Evolutionary conservation across 1,140 invertebrate species (phyloP).

Genomic region (Bombus confusus): DNA sequence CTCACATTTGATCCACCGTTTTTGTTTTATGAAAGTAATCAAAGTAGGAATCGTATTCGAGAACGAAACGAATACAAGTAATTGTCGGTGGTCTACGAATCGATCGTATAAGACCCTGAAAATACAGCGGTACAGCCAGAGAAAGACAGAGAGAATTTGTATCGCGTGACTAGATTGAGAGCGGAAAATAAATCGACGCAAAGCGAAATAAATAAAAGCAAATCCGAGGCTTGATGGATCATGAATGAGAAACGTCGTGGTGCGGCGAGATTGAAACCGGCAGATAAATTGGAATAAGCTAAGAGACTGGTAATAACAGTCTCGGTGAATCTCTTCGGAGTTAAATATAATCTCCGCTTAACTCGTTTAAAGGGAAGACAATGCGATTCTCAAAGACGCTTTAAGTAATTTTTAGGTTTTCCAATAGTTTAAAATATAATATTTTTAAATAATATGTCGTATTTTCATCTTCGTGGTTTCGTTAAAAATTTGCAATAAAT

Average conservation of each 20-base stretch:
- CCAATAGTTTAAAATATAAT: neutral
- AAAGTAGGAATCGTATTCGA: neutral
- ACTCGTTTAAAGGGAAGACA: neutral
- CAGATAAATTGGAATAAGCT: slow-evolving; percentile 31
- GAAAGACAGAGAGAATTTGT: neutral
- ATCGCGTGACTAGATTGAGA: slow-evolving; percentile 13
- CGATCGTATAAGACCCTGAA: neutral
- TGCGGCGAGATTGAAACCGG: slow-evolving; percentile 24
- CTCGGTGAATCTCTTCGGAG: neutral
- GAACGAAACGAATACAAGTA: neutral
- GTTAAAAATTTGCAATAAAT: no score
- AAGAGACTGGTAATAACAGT: neutral
- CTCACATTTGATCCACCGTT: neutral
- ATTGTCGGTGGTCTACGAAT: neutral
- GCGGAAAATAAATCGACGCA: slow-evolving; percentile 19
- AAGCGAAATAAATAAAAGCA: slow-evolving; percentile 24
- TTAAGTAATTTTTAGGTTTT: neutral
- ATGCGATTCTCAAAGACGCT: neutral
- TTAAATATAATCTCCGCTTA: neutral
- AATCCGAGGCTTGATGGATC: slow-evolving; percentile 8
- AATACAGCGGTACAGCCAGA: neutral
- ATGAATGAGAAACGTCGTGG: slow-evolving; percentile 33
- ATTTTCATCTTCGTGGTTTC: no score
- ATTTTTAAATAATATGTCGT: neutral
- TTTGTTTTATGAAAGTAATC: neutral